Percentiles rank a stretch among this genome's conserved stretches.
These are phyloP conservation scores for Cyprinella venusta DNA, from an alignment of 2,797 vertebrate genomes.

Conservation along the genomic window DNA sequence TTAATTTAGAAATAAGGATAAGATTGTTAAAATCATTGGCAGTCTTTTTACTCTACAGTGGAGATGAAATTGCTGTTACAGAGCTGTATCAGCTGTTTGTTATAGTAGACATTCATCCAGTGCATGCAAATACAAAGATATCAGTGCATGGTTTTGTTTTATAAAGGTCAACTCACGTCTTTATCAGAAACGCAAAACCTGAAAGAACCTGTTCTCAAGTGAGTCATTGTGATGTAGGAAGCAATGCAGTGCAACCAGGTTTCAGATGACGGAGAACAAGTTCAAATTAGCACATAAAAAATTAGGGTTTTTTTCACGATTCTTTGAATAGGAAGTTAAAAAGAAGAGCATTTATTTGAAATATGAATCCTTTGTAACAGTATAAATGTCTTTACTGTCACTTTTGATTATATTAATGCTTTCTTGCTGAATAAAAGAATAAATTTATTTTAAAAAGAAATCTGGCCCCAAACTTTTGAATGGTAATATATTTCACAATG, in stretches of 20 bases:
- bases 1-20: not conserved
- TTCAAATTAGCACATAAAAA: not conserved
- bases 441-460: not conserved
- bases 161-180: conserved; percentile 18
- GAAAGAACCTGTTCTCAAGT: not conserved
- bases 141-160: conserved; percentile 2
- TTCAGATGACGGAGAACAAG: not conserved
- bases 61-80: not conserved
- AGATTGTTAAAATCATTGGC: not conserved
- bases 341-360: not conserved
- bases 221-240: not conserved
- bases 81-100: not conserved
- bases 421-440: not conserved
- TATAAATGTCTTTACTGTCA: not conserved
- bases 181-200: not conserved
- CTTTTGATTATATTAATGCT: not conserved
- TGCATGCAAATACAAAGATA: conserved; percentile 27
- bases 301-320: not conserved
- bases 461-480: not conserved
- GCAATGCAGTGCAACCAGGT: not conserved
- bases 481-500: not conserved
- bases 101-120: not conserved
- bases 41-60: not conserved
- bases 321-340: not conserved
- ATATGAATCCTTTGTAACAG: not conserved